phyloP scores from a whole-genome alignment of 2,797 vertebrate species.

The Tinamus major region DNA sequence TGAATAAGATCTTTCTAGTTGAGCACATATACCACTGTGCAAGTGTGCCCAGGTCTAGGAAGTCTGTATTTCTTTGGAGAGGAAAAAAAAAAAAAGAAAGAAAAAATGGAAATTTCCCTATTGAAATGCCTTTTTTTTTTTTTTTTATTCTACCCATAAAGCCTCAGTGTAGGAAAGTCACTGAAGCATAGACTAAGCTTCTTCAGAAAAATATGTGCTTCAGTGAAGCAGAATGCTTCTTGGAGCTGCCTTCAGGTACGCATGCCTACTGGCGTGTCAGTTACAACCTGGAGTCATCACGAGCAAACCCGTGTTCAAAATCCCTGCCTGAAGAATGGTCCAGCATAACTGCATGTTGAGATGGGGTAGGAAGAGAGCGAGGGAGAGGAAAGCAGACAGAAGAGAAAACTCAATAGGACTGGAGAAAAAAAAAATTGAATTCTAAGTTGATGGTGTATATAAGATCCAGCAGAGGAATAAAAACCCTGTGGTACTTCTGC shows the following conservation, averaged over 20 bases:
- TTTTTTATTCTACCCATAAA: background rate
- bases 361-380: background rate
- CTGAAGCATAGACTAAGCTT: background rate
- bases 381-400: background rate
- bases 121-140: slow-evolving; percentile 5
- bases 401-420: background rate
- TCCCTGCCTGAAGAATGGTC: background rate
- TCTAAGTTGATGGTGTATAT: background rate
- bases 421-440: background rate
- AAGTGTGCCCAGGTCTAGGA: background rate
- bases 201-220: background rate
- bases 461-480: background rate
- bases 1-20: background rate
- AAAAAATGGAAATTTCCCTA: background rate
- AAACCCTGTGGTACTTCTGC: background rate
- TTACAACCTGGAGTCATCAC: background rate
- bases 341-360: background rate
- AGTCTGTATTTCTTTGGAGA: background rate
- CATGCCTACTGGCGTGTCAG: background rate
- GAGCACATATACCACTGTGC: background rate
- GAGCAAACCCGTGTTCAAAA: fast-evolving
- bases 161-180: background rate
- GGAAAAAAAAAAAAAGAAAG: background rate
- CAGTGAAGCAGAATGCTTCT: background rate
- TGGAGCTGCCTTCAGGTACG: background rate